Base-by-base conservation (phyloP, 1,140 invertebrate genomes). In the Ganaspis sp. region DNA sequence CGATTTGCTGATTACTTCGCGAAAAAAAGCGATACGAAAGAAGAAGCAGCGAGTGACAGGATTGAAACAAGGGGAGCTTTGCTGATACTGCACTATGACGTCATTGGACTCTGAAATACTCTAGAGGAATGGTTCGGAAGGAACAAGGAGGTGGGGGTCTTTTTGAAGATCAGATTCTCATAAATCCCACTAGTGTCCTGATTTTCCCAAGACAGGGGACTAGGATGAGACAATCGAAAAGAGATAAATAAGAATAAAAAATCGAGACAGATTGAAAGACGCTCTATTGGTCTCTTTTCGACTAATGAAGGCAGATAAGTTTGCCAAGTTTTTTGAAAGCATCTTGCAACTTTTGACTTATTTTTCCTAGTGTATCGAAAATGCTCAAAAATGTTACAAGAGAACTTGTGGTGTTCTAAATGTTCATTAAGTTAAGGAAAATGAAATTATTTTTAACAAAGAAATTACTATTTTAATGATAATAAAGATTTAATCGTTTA, bases 1-100 rank as follows among this genome's bases (percentile, higher is more conserved):
- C 86, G 88, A 89, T 89, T 88, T 88, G 83, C 84, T 88, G 86
- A 89, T 89, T 87, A 87, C 84, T 87, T 64, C 74, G 40, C 69
- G 70, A 80, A 73, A 81, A 81, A 82, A 79, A 77, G 78, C 75
- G 58, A 69, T 42, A 73, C 58, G 12, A 45, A 45, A n/a, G 70
- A 77, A 74, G 75, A 81, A 74, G 69, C 74, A 80, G 71, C 73
- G 74, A 83, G 75, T 80, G 78, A 79, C 72, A 45, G 49, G 73
- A 40, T 73, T 73, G 78, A 78, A 83, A 85, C 80, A 80, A 81
- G 64, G 75, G 73, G 77, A 72, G 81, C 58, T 73, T 73, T 49
- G 49, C 75, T 72, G 73, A 69, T 45, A 70, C 73, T 58, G 69
- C 54, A 72, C 53, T 72, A 64, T 73, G 74, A 83, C 58, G 76